Evolutionary conservation across 1,140 invertebrate species (phyloP).

Genomic region (Papilio polytes): DNA sequence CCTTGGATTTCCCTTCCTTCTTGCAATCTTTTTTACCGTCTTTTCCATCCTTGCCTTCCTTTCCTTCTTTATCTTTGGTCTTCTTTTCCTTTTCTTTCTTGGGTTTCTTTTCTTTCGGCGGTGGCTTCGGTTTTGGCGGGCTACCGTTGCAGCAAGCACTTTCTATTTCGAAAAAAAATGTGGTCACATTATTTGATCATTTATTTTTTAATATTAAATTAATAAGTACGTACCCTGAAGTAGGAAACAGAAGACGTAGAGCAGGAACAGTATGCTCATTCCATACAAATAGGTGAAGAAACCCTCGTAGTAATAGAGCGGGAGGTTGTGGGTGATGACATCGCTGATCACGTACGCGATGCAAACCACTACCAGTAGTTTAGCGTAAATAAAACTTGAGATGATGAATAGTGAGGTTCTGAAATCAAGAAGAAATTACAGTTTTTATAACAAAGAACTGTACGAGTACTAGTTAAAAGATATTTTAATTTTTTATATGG

Average conservation of each 20-base stretch:
- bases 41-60: slow-evolving; percentile 85
- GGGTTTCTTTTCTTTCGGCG: slow-evolving; percentile 89
- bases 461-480: neutral
- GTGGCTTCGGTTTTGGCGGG: slow-evolving; percentile 87
- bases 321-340: slow-evolving; percentile 95
- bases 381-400: slow-evolving; percentile 97
- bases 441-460: slow-evolving; percentile 32
- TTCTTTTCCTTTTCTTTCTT: slow-evolving; percentile 90
- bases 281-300: slow-evolving; percentile 99
- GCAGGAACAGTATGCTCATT: slow-evolving; percentile 96
- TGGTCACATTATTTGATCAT: slow-evolving; percentile 19
- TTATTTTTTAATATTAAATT: slow-evolving; percentile 19
- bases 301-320: slow-evolving; percentile 96
- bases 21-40: slow-evolving; percentile 84
- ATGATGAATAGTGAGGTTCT: slow-evolving; percentile 97
- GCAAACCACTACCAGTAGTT: slow-evolving; percentile 95
- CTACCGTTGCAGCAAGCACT: slow-evolving; percentile 91
- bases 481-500: neutral
- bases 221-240: slow-evolving; percentile 87
- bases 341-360: slow-evolving; percentile 96
- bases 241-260: slow-evolving; percentile 98
- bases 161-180: slow-evolving; percentile 81
- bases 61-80: slow-evolving; percentile 85
- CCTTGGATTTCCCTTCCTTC: slow-evolving; percentile 85
- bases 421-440: slow-evolving; percentile 70